A percentile compares a stretch with the other conserved stretches of the same genome.
These are phyloP conservation scores for Odontesthes bonariensis DNA, from an alignment of 2,113 vertebrate species.

Conservation along the genomic window DNA sequence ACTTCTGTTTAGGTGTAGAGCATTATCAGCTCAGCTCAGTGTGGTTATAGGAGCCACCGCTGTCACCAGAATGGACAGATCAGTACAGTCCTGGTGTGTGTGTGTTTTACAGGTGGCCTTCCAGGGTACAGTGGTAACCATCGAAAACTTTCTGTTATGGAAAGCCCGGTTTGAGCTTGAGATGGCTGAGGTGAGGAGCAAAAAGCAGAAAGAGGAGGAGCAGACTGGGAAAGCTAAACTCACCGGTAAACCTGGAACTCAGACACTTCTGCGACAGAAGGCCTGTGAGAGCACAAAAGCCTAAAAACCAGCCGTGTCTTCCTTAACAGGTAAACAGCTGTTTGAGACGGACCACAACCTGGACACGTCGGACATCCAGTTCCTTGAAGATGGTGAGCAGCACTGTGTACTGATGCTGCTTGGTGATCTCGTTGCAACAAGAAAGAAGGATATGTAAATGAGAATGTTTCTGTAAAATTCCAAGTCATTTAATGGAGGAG, in stretches of 20 bases:
- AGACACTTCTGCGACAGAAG: no score
- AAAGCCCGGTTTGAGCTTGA: conserved; percentile 94
- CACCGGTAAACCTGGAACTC: conserved; percentile 82
- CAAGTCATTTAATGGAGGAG: no score
- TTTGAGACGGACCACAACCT: conserved; percentile 99
- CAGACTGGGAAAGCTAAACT: conserved; percentile 92
- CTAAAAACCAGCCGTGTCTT: conserved; percentile 3
- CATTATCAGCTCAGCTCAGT: no score
- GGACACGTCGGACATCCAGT: conserved; percentile 98
- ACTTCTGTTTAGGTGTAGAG: no score
- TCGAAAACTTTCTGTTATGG: conserved; percentile 97
- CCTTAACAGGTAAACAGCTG: conserved; percentile 91
- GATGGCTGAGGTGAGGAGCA: conserved; percentile 89
- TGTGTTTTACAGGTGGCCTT: conserved; percentile 81
- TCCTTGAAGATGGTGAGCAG: conserved; percentile 92
- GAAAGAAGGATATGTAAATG: no score
- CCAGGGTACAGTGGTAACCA: conserved; percentile 97
- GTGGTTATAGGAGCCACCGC: no score
- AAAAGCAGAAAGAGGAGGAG: conserved; percentile 94
- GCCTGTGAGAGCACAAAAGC: no score
- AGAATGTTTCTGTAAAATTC: no score
- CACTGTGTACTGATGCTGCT: no score
- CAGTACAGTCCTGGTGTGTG: no score
- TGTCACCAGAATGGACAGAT: no score
- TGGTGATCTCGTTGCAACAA: no score